phyloP scores from a whole-genome alignment of 92 coral and sea anemone genomes.

The Paragorgia papillata region DNA sequence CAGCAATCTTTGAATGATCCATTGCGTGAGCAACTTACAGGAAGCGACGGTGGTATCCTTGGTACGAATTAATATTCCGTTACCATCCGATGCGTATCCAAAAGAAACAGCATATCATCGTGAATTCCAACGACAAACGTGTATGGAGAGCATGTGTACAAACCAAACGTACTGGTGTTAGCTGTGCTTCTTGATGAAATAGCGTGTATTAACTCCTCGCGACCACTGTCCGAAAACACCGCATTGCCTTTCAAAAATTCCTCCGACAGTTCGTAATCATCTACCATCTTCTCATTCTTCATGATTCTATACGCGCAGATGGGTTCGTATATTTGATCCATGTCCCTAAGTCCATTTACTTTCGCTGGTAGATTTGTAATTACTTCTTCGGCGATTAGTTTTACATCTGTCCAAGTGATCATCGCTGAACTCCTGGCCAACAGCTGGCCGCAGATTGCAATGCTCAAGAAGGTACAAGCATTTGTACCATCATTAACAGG shows the following conservation, averaged over 20 bases:
- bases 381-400: not conserved
- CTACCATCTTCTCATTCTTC: not conserved
- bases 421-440: not conserved
- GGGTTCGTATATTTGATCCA: not conserved
- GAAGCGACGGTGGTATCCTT: no score
- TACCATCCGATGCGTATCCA: slow-evolving; percentile 14
- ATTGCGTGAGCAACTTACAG: no score
- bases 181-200: not conserved
- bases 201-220: not conserved
- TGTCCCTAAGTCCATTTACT: not conserved
- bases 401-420: not conserved
- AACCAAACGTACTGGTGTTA: not conserved
- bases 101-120: not conserved
- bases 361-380: not conserved
- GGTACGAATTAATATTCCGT: no score
- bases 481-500: not conserved
- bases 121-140: slow-evolving; percentile 13
- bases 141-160: slow-evolving; percentile 16
- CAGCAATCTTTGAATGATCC: no score
- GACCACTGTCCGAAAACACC: slow-evolving; percentile 2
- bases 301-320: not conserved
- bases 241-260: not conserved
- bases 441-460: not conserved
- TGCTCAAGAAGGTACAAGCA: not conserved
- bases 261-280: not conserved